Base-by-base conservation (phyloP, 2,888 invertebrate genomes). In the Lithophane ornitopus region DNA sequence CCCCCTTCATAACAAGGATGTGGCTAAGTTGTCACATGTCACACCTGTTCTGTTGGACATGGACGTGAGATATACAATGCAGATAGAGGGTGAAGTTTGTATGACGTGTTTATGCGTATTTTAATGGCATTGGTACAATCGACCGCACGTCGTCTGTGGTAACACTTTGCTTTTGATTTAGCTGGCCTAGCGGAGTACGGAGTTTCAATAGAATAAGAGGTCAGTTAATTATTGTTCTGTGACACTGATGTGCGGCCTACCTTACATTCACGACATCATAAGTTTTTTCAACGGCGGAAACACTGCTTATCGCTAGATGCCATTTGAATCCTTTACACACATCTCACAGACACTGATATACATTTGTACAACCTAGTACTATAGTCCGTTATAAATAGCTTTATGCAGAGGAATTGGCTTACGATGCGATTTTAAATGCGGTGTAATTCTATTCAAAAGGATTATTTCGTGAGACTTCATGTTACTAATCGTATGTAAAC, bases 11-110 rank as follows among this genome's bases (percentile, higher is more conserved):
- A 76, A 85, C 58, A 70, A 72, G 34, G 34, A 52, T 39, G 66
- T 70, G 34, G 58, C 66, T 39, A 12, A 58, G 59, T 12, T 85
- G 76, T 67, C 85, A 77, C 39, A 44, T 82, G 83, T 71, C 79
- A 74, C 52, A 70, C 59, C 26, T 54, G 71, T 71, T 68, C 7
- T 12, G 68, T 56, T 49, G 49, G 69, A 71, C 69, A 63, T 34
- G 46, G 54, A 69, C 66, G 49, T 46, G 58, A 39, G 77, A 85
- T 81, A 71, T 49, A 81, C 52, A 69, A 71, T 62, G 52, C 46
- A 62, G 85, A 85, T 75, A 81, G 9, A 3, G 22, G 22, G 16
- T 75, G 26, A 39, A 56, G 26, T 41, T 46, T 7, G n/a, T 8
- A 28, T 22, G 22, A 28, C 66, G 16, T 66, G 54, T 49, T 66